Conservation (phyloP, 2,888 invertebrate genomes). For the Scaptomyza reducta region DNA sequence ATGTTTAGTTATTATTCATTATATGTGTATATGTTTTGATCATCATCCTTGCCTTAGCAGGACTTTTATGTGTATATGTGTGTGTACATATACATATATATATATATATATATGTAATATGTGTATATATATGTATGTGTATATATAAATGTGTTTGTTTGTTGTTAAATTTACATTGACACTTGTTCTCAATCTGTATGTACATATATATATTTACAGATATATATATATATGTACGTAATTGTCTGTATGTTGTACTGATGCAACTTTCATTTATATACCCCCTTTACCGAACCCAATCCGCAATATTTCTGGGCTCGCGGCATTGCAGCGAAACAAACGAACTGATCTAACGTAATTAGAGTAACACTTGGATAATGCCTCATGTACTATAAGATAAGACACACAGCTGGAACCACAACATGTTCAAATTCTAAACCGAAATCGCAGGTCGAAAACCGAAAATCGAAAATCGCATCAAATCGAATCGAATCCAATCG, state of each 20-base stretch:
- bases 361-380: slow-evolving; percentile 49
- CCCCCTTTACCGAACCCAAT: slow-evolving; percentile 38
- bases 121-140: background rate
- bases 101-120: background rate
- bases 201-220: slow-evolving; percentile 2
- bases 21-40: background rate
- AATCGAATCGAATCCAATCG: slow-evolving; percentile 10
- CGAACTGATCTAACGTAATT: slow-evolving; percentile 63
- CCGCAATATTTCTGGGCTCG: slow-evolving; percentile 58
- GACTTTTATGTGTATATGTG: background rate
- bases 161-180: background rate
- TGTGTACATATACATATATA: background rate
- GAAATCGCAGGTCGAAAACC: background rate
- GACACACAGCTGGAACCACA: slow-evolving; percentile 23
- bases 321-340: slow-evolving; percentile 73
- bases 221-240: slow-evolving; percentile 8
- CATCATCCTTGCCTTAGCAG: background rate
- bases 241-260: slow-evolving; percentile 43
- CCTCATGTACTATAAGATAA: slow-evolving; percentile 15
- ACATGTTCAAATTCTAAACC: slow-evolving; percentile 18
- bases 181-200: slow-evolving; percentile 1
- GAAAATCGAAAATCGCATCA: slow-evolving; percentile 4
- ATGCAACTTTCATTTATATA: slow-evolving; percentile 53
- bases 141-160: background rate
- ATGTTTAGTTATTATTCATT: background rate